Evolutionary conservation across 2,888 invertebrate species (phyloP), one percentile per base, ranked within the genome.

Genomic region (Pseudanteris insignis): DNA sequence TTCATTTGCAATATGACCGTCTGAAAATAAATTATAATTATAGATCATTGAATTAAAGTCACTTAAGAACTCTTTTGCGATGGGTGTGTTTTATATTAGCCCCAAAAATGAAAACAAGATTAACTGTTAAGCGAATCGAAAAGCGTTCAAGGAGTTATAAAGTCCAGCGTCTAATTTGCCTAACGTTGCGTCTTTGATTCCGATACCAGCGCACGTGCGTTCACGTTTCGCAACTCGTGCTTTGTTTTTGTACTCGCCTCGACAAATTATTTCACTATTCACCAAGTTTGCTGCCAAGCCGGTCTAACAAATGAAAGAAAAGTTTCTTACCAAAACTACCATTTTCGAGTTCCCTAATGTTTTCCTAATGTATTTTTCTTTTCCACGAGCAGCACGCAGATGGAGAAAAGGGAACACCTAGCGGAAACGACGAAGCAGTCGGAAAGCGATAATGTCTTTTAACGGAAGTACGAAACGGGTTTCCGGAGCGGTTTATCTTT

Each of bases 391-490:
- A 18, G 46, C 46, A 50, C 55, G 55, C 61, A 55, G 50, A 55
- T 51, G 55, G 36, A 43, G 50, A 44, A 44, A 55, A 48, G 48
- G 48, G 47, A 60, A 60, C 54, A 55, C 34, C 54, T 36, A 50
- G 11, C 54, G 55, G 67, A 65, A 68, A 67, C 70, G 66, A 63
- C 46, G 54, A 58, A 70, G 66, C 66, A 66, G 67, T 66, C 67
- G 68, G 70, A 68, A 67, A 67, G 67, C 63, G 70, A 68, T 70
- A 70, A 68, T 67, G 67, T 65, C 65, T 68, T 68, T 70, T 67
- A 69, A 67, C 67, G 67, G 67, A 70, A 69, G 68, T 71, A 59
- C 50, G 54, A 40, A 62, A 55, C 62, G 63, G 67, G 67, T 57
- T 67, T 64, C 57, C 65, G 64, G 64, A 64, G 54, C 61, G 64